These are phyloP conservation scores for Limnephilus rhombicus DNA, from an alignment of 2,888 invertebrate species.

Conservation along the genomic window DNA sequence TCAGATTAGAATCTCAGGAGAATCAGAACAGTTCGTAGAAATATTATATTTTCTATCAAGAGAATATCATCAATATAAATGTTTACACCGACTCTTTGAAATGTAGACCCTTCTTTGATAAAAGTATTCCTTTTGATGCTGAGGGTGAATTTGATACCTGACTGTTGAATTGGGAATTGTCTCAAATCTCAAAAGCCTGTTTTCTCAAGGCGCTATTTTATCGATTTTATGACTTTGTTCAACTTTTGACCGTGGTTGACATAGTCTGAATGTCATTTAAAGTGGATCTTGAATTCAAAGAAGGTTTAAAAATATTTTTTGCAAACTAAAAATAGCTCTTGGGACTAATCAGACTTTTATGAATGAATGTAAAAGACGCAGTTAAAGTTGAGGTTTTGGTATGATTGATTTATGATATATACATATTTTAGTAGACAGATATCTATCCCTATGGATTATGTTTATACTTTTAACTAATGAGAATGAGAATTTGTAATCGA, in stretches of 20 bases:
- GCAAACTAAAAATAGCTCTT: background rate
- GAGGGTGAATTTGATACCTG: background rate
- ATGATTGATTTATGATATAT: background rate
- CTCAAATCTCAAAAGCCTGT: background rate
- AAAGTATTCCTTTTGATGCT: background rate
- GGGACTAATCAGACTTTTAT: background rate
- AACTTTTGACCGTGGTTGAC: background rate
- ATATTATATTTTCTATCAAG: background rate
- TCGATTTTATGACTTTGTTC: background rate
- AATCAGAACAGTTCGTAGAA: background rate
- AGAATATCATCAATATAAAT: background rate
- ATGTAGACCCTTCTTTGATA: background rate
- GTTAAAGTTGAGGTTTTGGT: background rate
- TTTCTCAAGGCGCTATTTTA: background rate
- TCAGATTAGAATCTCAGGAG: constrained; percentile 11
- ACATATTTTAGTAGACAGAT: background rate
- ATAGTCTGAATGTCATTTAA: background rate
- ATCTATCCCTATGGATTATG: too few species aligned
- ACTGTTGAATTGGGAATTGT: background rate
- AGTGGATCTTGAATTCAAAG: background rate
- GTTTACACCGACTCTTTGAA: background rate
- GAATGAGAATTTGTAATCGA: background rate
- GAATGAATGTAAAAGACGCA: background rate
- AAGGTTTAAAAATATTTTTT: background rate
- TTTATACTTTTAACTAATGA: background rate